Conservation (phyloP, 2,888 invertebrate species). For the Nemapogon koenigi region DNA sequence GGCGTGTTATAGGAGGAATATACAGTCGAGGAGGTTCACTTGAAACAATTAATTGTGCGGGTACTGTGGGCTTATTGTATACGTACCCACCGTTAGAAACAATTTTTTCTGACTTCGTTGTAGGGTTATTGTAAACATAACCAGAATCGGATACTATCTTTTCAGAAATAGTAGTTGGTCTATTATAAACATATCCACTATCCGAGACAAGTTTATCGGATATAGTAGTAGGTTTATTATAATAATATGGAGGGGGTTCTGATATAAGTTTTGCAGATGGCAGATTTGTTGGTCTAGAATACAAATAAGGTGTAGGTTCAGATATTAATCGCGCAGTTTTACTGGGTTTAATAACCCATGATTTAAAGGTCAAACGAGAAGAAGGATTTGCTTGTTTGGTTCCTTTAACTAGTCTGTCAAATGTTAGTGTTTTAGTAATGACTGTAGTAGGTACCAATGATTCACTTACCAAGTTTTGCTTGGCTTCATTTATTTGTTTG, state of each 20-base stretch:
- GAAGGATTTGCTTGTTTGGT: slow-evolving; percentile 38
- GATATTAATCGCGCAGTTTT: slow-evolving; percentile 32
- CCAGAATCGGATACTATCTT: slow-evolving; percentile 7
- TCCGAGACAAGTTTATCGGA: slow-evolving; percentile 7
- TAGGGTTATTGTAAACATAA: slow-evolving; percentile 28
- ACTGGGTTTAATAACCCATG: slow-evolving; percentile 52
- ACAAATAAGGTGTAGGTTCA: slow-evolving; percentile 13
- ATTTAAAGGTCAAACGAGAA: slow-evolving; percentile 48
- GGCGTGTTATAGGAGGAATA: slow-evolving; percentile 26
- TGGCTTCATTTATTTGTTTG: slow-evolving; percentile 26
- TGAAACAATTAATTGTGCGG: slow-evolving; percentile 21
- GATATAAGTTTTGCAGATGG: slow-evolving; percentile 20
- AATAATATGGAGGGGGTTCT: slow-evolving; percentile 22
- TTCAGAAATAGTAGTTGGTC: slow-evolving; percentile 10
- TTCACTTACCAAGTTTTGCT: slow-evolving; percentile 51
- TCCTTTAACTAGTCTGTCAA: slow-evolving; percentile 37
- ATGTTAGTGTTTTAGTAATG: slow-evolving; percentile 45
- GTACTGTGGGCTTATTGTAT: slow-evolving; percentile 27
- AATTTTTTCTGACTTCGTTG: slow-evolving; percentile 7
- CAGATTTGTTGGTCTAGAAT: slow-evolving; percentile 23
- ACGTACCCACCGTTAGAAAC: slow-evolving; percentile 16
- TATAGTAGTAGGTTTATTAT: slow-evolving; percentile 20
- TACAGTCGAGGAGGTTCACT: slow-evolving; percentile 24
- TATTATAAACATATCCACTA: slow-evolving; percentile 13
- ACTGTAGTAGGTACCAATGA: slow-evolving; percentile 30